Evolutionary conservation across 2,888 invertebrate genomes (phyloP), one percentile per base, ranked within the genome.

Genomic region (Nudaria mundana): DNA sequence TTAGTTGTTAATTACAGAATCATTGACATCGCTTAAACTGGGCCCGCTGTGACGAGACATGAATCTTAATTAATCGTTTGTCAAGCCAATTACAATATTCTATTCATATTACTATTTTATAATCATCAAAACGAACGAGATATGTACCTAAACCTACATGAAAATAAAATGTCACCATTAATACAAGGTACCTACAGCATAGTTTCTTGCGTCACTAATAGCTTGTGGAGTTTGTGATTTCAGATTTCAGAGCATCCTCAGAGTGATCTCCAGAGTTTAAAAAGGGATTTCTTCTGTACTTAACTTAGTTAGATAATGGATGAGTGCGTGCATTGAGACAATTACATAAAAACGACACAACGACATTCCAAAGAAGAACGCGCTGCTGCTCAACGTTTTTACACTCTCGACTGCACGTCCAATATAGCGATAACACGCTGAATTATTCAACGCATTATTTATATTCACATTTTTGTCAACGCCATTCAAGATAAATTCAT

Each of bases 391-490:
- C 66, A 62, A 41, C 52, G 71, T 83, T 83, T 83, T 83, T 82
- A 70, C 71, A 52, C 48, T 55, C 65, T 66, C 71, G 68, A 66
- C 70, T 66, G 63, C 68, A 63, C 77, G 50, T 76, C 82, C 86
- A n/a, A n/a, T n/a, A 85, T 85, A 84, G 85, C 83, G 82, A 86
- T 86, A 77, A 66, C 83, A 86, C 87, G 86, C 88, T 88, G 88
- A 82, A 88, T 88, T 73, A 88, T 88, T 88, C 87, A 88, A 76
- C 68, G 69, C 77, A 83, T 79, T 81, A 82, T 84, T 83, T 84
- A 88, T 85, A 84, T 83, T 86, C 85, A 83, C 85, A 85, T 87
- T 88, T 87, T 88, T 86, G 81, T 82, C 86, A 85, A 85, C 85
- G 84, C 86, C 85, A 81, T 84, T 82, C 79, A 79, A 68, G 73